Conservation (phyloP, 1,140 invertebrate genomes). For the Olivierus martensii region DNA sequence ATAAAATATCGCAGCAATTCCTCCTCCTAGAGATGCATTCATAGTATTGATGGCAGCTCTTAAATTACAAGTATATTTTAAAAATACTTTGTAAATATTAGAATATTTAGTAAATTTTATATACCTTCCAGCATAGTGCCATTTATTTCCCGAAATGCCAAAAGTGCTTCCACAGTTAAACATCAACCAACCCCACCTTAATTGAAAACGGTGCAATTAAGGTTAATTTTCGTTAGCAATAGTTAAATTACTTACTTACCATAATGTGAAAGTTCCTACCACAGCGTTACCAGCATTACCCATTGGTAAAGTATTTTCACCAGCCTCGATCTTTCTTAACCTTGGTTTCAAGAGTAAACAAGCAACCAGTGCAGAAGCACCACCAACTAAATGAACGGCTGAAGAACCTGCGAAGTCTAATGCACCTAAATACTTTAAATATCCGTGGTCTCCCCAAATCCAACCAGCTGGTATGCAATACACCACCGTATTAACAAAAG, state of each 20-base stretch:
- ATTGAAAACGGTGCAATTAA: neutral
- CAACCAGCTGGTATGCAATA: constrained; percentile 87
- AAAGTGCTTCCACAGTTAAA: constrained; percentile 67
- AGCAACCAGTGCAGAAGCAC: constrained; percentile 59
- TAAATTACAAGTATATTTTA: constrained; percentile 5
- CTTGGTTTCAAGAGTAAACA: constrained; percentile 78
- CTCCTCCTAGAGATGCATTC: constrained; percentile 75
- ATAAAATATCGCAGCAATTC: constrained; percentile 54
- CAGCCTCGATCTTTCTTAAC: constrained; percentile 63
- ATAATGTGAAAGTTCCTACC: constrained; percentile 80
- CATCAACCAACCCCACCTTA: constrained; percentile 71
- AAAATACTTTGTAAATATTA: neutral
- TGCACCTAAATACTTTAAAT: constrained; percentile 59
- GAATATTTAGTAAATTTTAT: neutral
- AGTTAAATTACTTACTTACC: constrained; percentile 33
- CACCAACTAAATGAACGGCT: constrained; percentile 77
- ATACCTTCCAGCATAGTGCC: constrained; percentile 61
- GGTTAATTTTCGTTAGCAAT: neutral
- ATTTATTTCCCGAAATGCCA: constrained; percentile 53
- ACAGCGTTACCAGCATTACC: constrained; percentile 80
- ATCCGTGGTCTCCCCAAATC: constrained; percentile 76
- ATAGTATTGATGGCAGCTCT: constrained; percentile 73
- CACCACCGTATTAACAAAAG: constrained; percentile 71
- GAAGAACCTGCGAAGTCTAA: constrained; percentile 85
- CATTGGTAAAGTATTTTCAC: constrained; percentile 54